Evolutionary conservation across 2,888 invertebrate genomes (phyloP), one percentile per base, ranked within the genome.

Genomic region (Pterostichus niger): DNA sequence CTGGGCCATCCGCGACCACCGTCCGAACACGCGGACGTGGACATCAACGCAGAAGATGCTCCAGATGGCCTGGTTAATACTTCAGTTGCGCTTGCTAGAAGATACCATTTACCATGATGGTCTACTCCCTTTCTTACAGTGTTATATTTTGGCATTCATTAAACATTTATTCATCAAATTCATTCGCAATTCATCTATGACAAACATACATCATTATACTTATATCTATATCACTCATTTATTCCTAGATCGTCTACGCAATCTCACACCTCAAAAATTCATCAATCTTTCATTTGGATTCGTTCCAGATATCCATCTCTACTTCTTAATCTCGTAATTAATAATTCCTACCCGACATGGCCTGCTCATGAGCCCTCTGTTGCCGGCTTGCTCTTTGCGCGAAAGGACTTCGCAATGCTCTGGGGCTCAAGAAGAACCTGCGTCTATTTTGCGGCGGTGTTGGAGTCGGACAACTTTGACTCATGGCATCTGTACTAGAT

Each of bases 361-460:
- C 93, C 84, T 94, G 93, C 87, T 94, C 94, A 88, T 93, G 93
- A 91, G 87, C 68, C 78, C 86, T 84, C 82, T 87, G 90, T 85
- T 86, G 89, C 86, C 86, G 86, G 61, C 88, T 88, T 80, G 90
- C 88, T 85, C 93, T 91, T 84, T 92, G 92, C 1, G 93, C 92
- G 87, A 96, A 95, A n/a, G 96, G 95, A 89, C 94, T 96, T 84
- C 95, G 92, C 84, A 96, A 90, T 35, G 94, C 94, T 89, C 96
- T 96, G 9, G 96, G 95, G 87, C 95, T 96, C 64, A 96, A 92
- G 90, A 96, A 96, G 90, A 96, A 95, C 90, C 95, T 94, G 89
- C 95, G 93, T 86, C 96, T 92, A 9, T 89, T 91, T 86, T 94
- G 94, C 0, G 95, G 95, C 64, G 96, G 96, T 73, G 96, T 96